Conservation (phyloP, 2,797 vertebrate species). For the Pteronotus mesoamericanus region DNA sequence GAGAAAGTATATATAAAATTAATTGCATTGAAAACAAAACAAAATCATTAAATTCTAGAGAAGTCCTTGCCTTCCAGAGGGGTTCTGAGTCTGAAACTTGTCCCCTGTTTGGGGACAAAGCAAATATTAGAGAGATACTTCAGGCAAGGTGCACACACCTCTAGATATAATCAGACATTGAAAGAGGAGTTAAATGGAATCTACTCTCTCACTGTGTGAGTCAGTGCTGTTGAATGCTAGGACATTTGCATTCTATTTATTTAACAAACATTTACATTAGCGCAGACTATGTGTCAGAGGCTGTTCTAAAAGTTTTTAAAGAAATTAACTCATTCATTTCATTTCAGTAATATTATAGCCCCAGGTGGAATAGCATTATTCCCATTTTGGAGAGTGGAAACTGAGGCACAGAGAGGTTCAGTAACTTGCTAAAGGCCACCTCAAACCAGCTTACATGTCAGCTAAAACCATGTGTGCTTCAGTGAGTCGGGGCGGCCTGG, state of each 20-base stretch:
- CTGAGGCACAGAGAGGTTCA: background rate
- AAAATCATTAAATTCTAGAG: slow-evolving; percentile 30
- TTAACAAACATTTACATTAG: slow-evolving; percentile 54
- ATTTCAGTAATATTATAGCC: background rate
- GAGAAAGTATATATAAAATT: slow-evolving; percentile 20
- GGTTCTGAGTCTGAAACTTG: background rate
- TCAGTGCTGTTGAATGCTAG: slow-evolving; percentile 20
- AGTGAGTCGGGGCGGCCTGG: background rate
- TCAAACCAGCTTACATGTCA: background rate
- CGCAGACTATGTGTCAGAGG: background rate
- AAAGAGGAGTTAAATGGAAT: background rate
- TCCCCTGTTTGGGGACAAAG: background rate
- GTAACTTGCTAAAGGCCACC: background rate
- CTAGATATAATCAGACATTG: background rate
- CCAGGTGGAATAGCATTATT: background rate
- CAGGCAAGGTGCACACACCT: background rate
- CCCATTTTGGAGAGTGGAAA: background rate
- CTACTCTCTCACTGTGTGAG: background rate
- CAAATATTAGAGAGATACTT: background rate
- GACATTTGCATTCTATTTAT: slow-evolving; percentile 58
- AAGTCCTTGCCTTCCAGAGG: background rate
- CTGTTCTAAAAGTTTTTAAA: slow-evolving; percentile 24
- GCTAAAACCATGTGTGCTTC: background rate
- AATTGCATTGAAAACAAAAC: slow-evolving; percentile 23
- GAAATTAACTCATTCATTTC: background rate